Conservation (phyloP, 2,797 vertebrate species). For the Garrulus glandarius region DNA sequence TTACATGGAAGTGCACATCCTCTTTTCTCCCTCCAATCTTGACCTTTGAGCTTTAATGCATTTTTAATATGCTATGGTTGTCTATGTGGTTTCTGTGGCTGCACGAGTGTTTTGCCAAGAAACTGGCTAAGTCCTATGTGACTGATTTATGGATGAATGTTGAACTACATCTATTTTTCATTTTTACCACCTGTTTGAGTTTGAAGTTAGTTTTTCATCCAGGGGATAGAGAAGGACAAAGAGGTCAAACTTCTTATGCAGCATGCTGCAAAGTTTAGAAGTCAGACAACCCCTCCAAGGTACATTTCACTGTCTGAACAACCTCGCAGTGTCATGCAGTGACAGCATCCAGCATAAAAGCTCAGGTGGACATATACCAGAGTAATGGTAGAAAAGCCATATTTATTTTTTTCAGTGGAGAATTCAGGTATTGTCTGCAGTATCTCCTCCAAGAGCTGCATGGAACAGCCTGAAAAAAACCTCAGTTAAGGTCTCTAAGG, state of each 20-base stretch:
- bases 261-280: background rate
- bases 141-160: background rate
- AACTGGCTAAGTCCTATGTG: background rate
- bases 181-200: background rate
- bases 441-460: background rate
- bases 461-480: background rate
- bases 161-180: constrained; percentile 21
- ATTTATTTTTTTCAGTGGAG: rapidly evolving
- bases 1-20: background rate
- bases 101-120: background rate
- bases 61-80: background rate
- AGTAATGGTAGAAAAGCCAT: background rate
- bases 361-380: background rate
- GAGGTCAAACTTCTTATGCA: background rate
- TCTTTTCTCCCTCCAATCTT: background rate
- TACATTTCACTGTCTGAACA: background rate
- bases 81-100: background rate
- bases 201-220: background rate
- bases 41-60: background rate
- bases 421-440: background rate
- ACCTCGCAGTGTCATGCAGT: background rate
- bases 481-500: background rate
- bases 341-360: background rate
- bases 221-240: background rate
- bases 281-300: background rate